A percentile compares a stretch with the other conserved stretches of the same genome.
Evolutionary conservation across 2,113 vertebrate genomes (phyloP).

Genomic region (Panthera tigris): DNA sequence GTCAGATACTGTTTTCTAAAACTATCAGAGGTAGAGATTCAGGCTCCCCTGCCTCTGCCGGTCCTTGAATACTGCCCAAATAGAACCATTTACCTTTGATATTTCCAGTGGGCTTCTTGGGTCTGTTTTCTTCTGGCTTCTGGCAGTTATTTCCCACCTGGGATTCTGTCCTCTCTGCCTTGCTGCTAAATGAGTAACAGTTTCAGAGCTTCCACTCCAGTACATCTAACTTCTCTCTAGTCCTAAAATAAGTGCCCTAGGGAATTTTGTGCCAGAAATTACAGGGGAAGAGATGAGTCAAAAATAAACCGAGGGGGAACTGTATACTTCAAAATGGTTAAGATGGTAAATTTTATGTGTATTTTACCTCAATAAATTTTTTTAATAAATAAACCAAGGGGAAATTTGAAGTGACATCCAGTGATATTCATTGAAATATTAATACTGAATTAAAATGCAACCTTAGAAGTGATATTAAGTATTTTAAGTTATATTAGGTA

Average conservation of each 20-base stretch:
- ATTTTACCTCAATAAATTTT: background rate
- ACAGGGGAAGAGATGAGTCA: background rate
- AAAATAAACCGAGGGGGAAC: background rate
- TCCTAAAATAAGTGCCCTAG: background rate
- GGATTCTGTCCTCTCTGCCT: background rate
- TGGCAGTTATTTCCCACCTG: background rate
- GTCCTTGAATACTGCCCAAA: background rate
- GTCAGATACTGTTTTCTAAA: background rate
- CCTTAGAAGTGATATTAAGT: background rate
- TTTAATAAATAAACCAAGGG: background rate
- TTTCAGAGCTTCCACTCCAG: background rate
- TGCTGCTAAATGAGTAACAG: background rate
- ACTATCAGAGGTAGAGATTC: background rate
- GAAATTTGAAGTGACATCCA: constrained; percentile 26
- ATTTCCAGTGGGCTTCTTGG: background rate
- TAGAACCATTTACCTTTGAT: background rate
- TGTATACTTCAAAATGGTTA: background rate
- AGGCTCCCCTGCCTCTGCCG: background rate
- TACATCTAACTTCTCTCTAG: background rate
- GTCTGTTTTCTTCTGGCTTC: constrained; percentile 18
- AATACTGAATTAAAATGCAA: constrained; percentile 52
- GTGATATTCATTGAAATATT: background rate
- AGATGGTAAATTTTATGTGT: background rate
- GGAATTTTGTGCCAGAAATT: constrained; percentile 52
- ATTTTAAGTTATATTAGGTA: background rate